A percentile compares a stretch with the other conserved stretches of the same genome.
These are phyloP conservation scores for Micromussa lordhowensis DNA, from an alignment of 92 coral and sea anemone genomes.

Conservation along the genomic window DNA sequence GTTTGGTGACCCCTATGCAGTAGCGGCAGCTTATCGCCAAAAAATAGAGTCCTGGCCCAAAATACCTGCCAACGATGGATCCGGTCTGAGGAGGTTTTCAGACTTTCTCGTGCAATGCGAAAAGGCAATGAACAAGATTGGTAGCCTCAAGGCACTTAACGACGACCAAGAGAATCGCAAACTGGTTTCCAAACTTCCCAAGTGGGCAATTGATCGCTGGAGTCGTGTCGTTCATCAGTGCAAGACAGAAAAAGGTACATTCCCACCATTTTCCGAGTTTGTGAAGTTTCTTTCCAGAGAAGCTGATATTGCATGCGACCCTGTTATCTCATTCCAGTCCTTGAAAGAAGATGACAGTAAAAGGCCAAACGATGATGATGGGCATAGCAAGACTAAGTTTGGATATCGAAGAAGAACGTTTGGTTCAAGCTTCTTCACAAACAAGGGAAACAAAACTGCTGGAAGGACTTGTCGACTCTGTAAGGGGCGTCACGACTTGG, in stretches of 20 bases:
- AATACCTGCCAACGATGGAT: constrained; percentile 45
- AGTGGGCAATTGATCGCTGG: constrained; percentile 61
- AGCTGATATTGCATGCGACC: constrained; percentile 68
- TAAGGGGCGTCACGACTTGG: constrained; percentile 34
- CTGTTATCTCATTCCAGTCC: constrained; percentile 35
- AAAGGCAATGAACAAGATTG: constrained; percentile 45
- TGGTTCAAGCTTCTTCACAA: background rate
- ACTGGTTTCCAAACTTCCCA: constrained; percentile 52
- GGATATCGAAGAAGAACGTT: background rate
- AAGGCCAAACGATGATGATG: background rate
- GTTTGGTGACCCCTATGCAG: constrained; percentile 67
- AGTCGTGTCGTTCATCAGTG: constrained; percentile 26
- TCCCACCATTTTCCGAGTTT: constrained; percentile 68
- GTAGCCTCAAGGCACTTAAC: constrained; percentile 50
- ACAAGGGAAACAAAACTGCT: background rate
- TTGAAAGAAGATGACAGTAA: constrained; percentile 23
- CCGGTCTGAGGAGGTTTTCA: constrained; percentile 48
- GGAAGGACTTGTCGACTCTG: constrained; percentile 32
- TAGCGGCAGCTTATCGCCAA: constrained; percentile 56
- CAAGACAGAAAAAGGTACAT: constrained; percentile 32
- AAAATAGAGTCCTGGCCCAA: constrained; percentile 65
- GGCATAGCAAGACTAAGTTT: no score
- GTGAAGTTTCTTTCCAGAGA: constrained; percentile 58
- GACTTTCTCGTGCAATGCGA: constrained; percentile 71
- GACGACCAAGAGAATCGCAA: constrained; percentile 66